Evolutionary conservation across 1,140 invertebrate genomes (phyloP), one percentile per base, ranked within the genome.

Genomic region (Trichomalopsis sarcophagae): DNA sequence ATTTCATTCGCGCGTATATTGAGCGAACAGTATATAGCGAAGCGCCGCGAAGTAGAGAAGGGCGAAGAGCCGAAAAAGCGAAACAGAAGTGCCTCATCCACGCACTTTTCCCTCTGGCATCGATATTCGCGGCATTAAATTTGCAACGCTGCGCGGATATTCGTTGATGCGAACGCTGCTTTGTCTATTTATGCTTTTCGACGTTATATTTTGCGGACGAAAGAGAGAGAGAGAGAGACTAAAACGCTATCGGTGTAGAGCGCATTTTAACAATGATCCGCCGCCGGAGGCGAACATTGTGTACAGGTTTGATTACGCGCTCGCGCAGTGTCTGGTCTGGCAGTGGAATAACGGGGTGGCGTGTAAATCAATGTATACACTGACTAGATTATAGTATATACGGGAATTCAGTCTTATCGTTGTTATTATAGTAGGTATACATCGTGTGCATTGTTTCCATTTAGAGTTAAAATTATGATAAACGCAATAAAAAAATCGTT

Each of bases 81-180:
- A 76, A 76, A 76, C 30, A 44, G 14, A 73, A 55, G n/a, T 13
- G 81, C 9, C 33, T 47, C 21, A 0, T 1, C 11, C 36, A 76
- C 30, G 50, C 68, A 21, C 27, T 83, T n/a, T 44, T 36, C 68
- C 68, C 27, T 71, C 74, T 62, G 4, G 21, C 87, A 89, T 88
- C 88, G 88, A 89, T 90, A 91, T 90, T 89, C 88, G 6, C 40
- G 87, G 89, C 89, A 91, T 92, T 89, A 92, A 92, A 93, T 92
- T 92, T 92, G 90, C 91, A 92, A 91, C 81, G 88, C 50, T 84
- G 23, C 21, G 11, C 17, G 69, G 14, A 88, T 82, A 87, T 86
- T 85, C 86, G 86, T 79, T 87, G 10, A 27, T 69, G 11, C 17
- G 23, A 21, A 7, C 84, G 86, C 30, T 44, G 14, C 74, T 33